Conservation (phyloP, 2,888 invertebrate genomes). For the Cerceris ruficornis region DNA sequence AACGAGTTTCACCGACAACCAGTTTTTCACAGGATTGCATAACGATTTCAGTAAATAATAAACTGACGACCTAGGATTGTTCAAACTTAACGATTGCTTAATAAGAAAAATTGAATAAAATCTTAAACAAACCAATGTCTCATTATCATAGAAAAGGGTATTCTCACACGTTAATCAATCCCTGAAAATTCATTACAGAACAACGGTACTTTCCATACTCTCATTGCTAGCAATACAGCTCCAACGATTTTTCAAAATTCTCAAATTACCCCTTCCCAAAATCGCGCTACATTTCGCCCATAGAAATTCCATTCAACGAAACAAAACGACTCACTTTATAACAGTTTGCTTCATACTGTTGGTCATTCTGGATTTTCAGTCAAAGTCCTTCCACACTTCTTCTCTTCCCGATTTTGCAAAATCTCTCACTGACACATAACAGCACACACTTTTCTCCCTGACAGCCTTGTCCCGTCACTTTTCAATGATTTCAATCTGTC, state of each 20-base stretch:
- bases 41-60: slow-evolving; percentile 3
- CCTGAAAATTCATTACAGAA: too few species aligned
- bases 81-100: background rate
- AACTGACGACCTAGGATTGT: background rate
- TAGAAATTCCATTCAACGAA: slow-evolving; percentile 2
- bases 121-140: background rate
- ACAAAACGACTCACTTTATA: slow-evolving; percentile 82
- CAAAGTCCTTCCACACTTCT: slow-evolving; percentile 2
- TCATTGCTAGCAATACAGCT: too few species aligned
- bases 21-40: slow-evolving; percentile 43
- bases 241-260: too few species aligned
- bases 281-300: background rate
- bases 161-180: too few species aligned
- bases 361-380: slow-evolving; percentile 77
- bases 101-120: background rate
- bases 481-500: background rate
- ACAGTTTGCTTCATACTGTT: slow-evolving; percentile 84
- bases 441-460: slow-evolving; percentile 43
- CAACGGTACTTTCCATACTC: too few species aligned
- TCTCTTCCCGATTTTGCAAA: background rate
- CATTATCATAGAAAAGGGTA: too few species aligned
- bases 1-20: slow-evolving; percentile 23
- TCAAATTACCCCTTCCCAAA: too few species aligned
- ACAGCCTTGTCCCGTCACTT: slow-evolving; percentile 5
- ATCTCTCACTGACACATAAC: slow-evolving; percentile 67